A percentile compares a stretch with the other conserved stretches of the same genome.
phyloP scores from a whole-genome alignment of 2,888 invertebrate species.

The Thereva unica region DNA sequence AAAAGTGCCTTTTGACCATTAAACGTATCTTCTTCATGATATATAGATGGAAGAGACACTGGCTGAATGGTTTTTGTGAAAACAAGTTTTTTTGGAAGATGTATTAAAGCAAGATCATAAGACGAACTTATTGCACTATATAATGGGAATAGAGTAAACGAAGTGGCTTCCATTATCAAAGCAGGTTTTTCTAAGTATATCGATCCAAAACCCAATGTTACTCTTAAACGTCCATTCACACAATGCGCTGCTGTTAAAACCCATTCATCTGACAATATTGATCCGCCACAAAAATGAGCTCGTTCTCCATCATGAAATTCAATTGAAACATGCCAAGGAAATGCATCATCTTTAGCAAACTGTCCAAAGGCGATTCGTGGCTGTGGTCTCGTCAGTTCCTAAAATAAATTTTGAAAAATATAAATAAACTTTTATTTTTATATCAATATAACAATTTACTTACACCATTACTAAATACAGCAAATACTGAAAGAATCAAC shows the following conservation, averaged over 20 bases:
- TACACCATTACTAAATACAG: too few relatives aligned
- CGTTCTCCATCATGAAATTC: too few relatives aligned
- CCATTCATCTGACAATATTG: background rate
- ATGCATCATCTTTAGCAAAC: too few relatives aligned
- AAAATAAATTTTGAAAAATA: too few relatives aligned
- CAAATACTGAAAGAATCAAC: too few relatives aligned
- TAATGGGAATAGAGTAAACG: background rate
- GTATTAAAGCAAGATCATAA: slow-evolving; percentile 28
- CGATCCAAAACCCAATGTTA: slow-evolving; percentile 26
- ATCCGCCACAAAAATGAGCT: background rate
- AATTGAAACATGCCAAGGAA: too few relatives aligned
- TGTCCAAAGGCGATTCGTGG: too few relatives aligned
- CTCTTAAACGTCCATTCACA: background rate
- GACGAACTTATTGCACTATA: background rate
- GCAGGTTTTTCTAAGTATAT: background rate
- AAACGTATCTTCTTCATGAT: slow-evolving; percentile 6
- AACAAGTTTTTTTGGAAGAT: background rate
- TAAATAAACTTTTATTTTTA: too few relatives aligned
- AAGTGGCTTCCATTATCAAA: background rate
- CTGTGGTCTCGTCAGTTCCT: too few relatives aligned
- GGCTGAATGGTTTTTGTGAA: slow-evolving; percentile 8
- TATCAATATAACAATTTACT: too few relatives aligned
- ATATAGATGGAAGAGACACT: slow-evolving; percentile 1
- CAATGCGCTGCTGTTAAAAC: slow-evolving; percentile 7
- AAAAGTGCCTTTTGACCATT: slow-evolving; percentile 9